Percentiles rank a stretch among this genome's conserved stretches.
Evolutionary conservation across 2,797 vertebrate species (phyloP).

Genomic region (Threskiornis aethiopicus): DNA sequence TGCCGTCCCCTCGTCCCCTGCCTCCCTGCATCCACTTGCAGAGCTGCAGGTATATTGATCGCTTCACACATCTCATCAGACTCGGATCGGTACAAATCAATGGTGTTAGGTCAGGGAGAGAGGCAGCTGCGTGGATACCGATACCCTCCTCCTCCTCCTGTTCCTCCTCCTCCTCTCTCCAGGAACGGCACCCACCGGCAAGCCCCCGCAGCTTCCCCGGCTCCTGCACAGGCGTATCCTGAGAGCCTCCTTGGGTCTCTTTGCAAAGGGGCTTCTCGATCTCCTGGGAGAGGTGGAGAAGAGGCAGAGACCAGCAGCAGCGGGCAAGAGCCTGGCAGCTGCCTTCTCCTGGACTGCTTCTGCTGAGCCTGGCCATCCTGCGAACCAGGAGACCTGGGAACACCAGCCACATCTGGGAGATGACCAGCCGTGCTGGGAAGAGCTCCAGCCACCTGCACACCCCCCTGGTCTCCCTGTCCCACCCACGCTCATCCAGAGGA

Average conservation of each 20-base stretch:
- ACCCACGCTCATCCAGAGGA: neutral
- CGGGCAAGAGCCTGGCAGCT: neutral
- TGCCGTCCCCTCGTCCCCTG: neutral
- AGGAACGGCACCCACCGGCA: neutral
- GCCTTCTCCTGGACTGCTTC: neutral
- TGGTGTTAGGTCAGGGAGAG: neutral
- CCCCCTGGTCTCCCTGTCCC: neutral
- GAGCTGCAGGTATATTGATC: neutral
- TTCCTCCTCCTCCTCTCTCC: neutral
- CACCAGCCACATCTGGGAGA: neutral
- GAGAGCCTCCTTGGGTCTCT: neutral
- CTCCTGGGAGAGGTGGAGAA: accelerated
- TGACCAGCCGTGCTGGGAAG: accelerated
- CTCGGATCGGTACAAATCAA: neutral
- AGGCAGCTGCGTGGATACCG: neutral
- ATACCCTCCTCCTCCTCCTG: neutral
- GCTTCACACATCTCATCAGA: neutral
- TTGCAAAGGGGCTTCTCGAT: neutral
- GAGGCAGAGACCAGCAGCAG: neutral
- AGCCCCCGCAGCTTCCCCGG: neutral
- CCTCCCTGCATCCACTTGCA: neutral
- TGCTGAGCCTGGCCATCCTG: neutral
- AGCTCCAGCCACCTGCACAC: accelerated
- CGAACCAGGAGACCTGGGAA: neutral
- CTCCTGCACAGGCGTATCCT: accelerated